Evolutionary conservation across 2,113 vertebrate species (phyloP), one percentile per base, ranked within the genome.

Genomic region (Candoia aspera): DNA sequence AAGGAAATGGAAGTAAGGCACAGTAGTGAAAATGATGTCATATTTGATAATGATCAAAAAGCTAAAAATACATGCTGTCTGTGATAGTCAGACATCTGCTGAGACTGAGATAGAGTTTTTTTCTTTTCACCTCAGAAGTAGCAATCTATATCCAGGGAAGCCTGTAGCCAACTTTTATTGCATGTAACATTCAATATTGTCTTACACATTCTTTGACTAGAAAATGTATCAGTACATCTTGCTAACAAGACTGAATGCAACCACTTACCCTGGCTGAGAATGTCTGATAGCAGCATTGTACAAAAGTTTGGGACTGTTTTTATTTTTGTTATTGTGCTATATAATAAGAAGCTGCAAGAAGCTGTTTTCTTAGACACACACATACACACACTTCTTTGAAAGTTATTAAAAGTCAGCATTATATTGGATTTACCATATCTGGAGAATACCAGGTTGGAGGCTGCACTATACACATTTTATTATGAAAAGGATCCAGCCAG

Each of bases 21-120:
- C n/a, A 73, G 19, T n/a, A 60, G 15, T 55, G 49, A 90, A 55
- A 92, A 59, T 55, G 33, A 24, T n/a, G 73, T 84, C 84, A 90
- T 12, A 60, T 94, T 90, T 92, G 73, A 53, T 55, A 90, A 37
- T 1, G n/a, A 84, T 11, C 10, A 85, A 85, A 92, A 15, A 86
- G 24, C 23, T 91, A 64, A 91, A 91, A 21, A 93, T 79, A 46
- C 9, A 86, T 73, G 84, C 24, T 86, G 54, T 33, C 60, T 0
- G 0, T 24, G 42, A 87, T n/a, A 49, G 54, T 91, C 59, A 83
- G 15, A 33, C 2, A 89, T 60, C 60, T 92, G 62, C 11, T 33
- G 19, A 90, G 33, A 89, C 46, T 33, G 15, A 90, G n/a, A 37
- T 29, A 84, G 90, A 91, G 49, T 33, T 0, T 19, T 84, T 89